Percentiles rank a stretch among this genome's conserved stretches.
Conservation (phyloP, 2,113 vertebrate genomes). For the Notarius lentiginosus region DNA sequence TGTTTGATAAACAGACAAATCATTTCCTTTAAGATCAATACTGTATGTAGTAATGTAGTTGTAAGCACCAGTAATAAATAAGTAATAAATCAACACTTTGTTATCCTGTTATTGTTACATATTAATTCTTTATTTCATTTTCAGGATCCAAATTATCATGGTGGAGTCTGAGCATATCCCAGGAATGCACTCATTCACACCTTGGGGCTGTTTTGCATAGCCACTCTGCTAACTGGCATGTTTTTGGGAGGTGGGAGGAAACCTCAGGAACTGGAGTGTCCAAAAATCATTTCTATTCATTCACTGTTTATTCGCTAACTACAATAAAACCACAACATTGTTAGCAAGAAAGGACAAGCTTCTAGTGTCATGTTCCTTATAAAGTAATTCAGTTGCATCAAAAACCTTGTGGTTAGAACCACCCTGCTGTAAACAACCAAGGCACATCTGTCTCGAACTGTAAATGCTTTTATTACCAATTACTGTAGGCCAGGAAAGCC, state of each 20-base stretch:
- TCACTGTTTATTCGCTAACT: background rate
- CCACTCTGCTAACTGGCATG: background rate
- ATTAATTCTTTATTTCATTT: background rate
- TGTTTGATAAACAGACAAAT: background rate
- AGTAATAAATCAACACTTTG: background rate
- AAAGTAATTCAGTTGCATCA: background rate
- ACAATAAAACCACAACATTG: background rate
- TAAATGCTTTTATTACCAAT: background rate
- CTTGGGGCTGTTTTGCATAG: background rate
- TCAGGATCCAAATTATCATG: background rate
- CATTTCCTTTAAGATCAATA: background rate
- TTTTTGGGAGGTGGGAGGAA: background rate
- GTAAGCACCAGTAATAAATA: background rate
- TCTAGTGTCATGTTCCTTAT: background rate
- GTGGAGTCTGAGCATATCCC: background rate
- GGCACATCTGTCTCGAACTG: slow-evolving; percentile 5
- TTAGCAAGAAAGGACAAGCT: background rate
- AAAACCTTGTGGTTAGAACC: background rate
- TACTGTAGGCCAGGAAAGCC: background rate
- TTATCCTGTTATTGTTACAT: background rate
- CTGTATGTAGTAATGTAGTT: background rate
- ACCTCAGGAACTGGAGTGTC: background rate
- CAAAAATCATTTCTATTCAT: background rate
- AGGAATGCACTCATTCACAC: background rate
- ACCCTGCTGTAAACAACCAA: background rate